phyloP scores from a whole-genome alignment of 2,113 vertebrate species.

The Columba livia region DNA sequence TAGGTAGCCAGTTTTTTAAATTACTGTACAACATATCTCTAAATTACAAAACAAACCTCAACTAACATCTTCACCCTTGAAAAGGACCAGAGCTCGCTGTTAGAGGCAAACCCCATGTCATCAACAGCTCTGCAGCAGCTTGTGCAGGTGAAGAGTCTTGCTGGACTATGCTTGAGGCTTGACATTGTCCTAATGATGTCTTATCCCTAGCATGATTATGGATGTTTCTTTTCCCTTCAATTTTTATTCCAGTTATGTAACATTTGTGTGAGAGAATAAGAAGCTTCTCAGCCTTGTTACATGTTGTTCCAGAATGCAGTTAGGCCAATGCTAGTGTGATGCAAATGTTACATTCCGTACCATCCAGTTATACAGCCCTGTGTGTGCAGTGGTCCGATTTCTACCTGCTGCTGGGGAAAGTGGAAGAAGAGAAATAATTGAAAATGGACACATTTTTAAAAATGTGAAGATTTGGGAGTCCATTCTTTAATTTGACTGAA shows the following conservation, averaged over 20 bases:
- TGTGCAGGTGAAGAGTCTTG: not conserved
- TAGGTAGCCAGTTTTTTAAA: not conserved
- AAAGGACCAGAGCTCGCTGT: not conserved
- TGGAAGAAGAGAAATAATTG: not conserved
- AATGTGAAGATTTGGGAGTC: not conserved
- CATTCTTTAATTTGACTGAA: not conserved
- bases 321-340: too few relatives aligned
- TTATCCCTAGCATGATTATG: not conserved
- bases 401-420: not conserved
- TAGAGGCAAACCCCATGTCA: not conserved
- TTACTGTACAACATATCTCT: not conserved
- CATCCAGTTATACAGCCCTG: not conserved
- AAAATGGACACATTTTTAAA: not conserved
- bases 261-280: not conserved
- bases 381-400: not conserved
- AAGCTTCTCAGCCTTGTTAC: not conserved
- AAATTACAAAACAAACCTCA: not conserved
- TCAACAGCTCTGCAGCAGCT: not conserved
- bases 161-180: not conserved
- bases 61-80: not conserved
- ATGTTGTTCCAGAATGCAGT: too few relatives aligned
- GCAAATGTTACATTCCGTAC: not conserved
- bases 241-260: not conserved
- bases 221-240: not conserved
- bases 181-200: not conserved